Conservation (phyloP, 2,113 vertebrate species). For the Nibea coibor region DNA sequence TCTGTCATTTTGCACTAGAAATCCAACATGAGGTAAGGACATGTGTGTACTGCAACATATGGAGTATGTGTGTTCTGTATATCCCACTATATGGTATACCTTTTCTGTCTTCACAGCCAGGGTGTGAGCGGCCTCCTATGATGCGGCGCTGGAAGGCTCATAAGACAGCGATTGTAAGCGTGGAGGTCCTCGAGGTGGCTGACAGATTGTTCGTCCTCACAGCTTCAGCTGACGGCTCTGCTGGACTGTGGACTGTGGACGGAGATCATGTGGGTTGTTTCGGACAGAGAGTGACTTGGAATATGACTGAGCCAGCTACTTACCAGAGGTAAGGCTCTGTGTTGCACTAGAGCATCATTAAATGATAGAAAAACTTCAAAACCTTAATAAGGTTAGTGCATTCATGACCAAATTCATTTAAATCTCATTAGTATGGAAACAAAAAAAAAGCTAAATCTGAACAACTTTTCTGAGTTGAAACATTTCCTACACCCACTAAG, state of each 20-base stretch:
- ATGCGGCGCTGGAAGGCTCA: slow-evolving; percentile 71
- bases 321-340: slow-evolving; percentile 50
- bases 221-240: slow-evolving; percentile 63
- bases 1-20: slow-evolving; percentile 63
- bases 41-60: neutral
- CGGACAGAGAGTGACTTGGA: slow-evolving; percentile 71
- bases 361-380: neutral
- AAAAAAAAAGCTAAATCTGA: neutral
- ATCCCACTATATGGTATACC: no score
- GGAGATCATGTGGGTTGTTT: slow-evolving; percentile 66
- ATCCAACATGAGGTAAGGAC: slow-evolving; percentile 42
- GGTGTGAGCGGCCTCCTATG: slow-evolving; percentile 48
- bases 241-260: slow-evolving; percentile 68
- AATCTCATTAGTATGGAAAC: neutral
- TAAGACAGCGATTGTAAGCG: slow-evolving; percentile 34
- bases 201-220: slow-evolving; percentile 59
- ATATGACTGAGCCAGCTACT: slow-evolving; percentile 52
- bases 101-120: slow-evolving; percentile 37
- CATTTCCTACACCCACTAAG: neutral
- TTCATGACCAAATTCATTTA: neutral
- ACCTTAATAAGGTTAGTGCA: neutral
- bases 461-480: neutral
- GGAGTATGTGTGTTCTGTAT: neutral
- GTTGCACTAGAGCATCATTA: neutral
- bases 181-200: slow-evolving; percentile 58